Base-by-base conservation (phyloP, 2,797 vertebrate species). In the Kryptopterus vitreolus region DNA sequence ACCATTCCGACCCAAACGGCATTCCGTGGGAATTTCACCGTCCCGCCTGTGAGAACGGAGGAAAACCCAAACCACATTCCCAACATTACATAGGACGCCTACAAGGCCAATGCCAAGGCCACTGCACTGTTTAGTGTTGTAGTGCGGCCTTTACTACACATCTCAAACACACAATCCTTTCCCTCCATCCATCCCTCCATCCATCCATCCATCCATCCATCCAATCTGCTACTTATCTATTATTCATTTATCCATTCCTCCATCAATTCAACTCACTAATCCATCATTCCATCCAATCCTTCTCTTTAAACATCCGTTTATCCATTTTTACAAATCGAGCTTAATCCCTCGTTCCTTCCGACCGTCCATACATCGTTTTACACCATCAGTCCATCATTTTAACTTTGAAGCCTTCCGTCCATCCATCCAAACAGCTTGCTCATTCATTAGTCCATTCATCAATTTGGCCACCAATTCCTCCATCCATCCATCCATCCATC, bases 11-110 rank as follows among this genome's bases (percentile, higher is more conserved):
- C 52, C 53, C 10, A 8, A 48, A 16, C n/a, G 3, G 15, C 31
- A 22, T 62, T 76, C 29, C 24, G 3, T 29, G 73, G 73, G 73
- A 62, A 61, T 62, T 43, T 29, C n/a, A 20, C 33, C 9, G 15
- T 61, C 57, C 48, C 38, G 24, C 24, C 57, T 59, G 55, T 5
- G 24, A 48, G 73, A 76, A 38, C 73, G 13, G 43, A 76, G n/a
- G 29, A 61, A 48, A 48, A 31, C 74, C 74, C 74, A 62, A 48
- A 50, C 43, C 58, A 31, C 74, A 62, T 62, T 13, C 10, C 15
- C 8, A 43, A 20, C 29, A 62, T 62, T 62, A 61, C n/a, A 76
- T 48, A 61, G 24, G 57, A 48, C 8, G 38, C 58, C 58, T 61
- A 62, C 48, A 22, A 24, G 31, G 74, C n/a, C n/a, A n/a, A n/a